Percentiles rank a stretch among this genome's conserved stretches.
Evolutionary conservation across 2,113 vertebrate species (phyloP).

Genomic region (Vidua macroura): DNA sequence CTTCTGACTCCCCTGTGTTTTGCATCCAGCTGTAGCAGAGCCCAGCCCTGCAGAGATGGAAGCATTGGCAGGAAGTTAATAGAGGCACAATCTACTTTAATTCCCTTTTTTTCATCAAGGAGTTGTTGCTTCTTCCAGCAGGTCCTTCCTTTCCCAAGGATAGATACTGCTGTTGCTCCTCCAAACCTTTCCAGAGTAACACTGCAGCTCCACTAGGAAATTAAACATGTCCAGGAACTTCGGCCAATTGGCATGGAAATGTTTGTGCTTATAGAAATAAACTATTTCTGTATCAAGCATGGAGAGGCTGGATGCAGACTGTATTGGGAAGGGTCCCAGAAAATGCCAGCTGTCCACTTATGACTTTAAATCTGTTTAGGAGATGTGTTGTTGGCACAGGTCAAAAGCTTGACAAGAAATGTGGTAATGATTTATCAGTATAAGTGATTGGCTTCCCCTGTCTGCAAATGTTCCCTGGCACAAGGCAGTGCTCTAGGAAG

Average conservation of each 20-base stretch:
- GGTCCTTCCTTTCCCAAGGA: neutral
- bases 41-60: neutral
- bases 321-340: conserved; percentile 29
- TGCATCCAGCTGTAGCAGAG: neutral
- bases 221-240: conserved; percentile 11
- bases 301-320: neutral
- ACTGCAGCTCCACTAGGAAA: neutral
- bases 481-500: neutral
- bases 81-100: neutral
- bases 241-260: neutral
- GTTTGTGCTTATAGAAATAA: neutral
- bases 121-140: neutral
- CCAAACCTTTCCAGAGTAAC: neutral
- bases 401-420: neutral
- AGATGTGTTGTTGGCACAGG: neutral
- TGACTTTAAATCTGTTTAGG: neutral
- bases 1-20: neutral
- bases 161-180: neutral
- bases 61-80: neutral
- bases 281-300: conserved; percentile 9
- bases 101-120: neutral
- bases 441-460: neutral
- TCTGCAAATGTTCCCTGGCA: neutral
- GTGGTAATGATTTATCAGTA: neutral
- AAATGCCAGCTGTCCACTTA: conserved; percentile 32